Evolutionary conservation across 2,797 vertebrate species (phyloP), one percentile per base, ranked within the genome.

Genomic region (Taenioides sp.): DNA sequence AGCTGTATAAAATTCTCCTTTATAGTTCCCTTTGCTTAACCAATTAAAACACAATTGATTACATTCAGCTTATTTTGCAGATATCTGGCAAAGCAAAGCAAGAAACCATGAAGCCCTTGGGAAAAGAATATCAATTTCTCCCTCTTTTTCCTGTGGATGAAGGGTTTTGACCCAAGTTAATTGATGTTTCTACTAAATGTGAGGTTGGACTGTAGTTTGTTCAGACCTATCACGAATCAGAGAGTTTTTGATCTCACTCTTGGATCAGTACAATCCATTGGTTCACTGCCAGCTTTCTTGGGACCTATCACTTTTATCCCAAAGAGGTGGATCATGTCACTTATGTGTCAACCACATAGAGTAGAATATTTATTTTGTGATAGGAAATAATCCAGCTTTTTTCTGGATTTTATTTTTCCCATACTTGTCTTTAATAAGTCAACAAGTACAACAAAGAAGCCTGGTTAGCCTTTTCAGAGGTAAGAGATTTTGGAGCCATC

Each of bases 151-250:
- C 22, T 11, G 22, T 57, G n/a, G 11, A 23, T 28, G 16, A 59
- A 59, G 25, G 25, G 25, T 59, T 57, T 54, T 57, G 22, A 55
- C 11, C 7, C 3, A 55, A n/a, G 22, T 3, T 22, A 23, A 57
- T 23, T 23, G 22, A 57, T 23, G 54, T 57, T 23, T 57, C 22
- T 12, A 57, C 10, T 57, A 12, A 57, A 57, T 57, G 54, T 57
- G 54, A 57, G 9, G 11, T 23, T 23, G 12, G 3, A 23, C 25
- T 59, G 14, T 7, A 74, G 70, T 66, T 79, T 63, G 57, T 77
- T 68, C 66, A 80, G 76, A 79, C 23, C 20, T 70, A 73, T 64
- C 43, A 70, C 69, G 73, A 86, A 87, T 87, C 83, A 85, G 86
- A 88, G 83, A 40, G 1, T 65, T 57, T 66, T 80, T 43, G 49